phyloP scores from a whole-genome alignment of 2,888 invertebrate genomes.

The Brenthis daphne region DNA sequence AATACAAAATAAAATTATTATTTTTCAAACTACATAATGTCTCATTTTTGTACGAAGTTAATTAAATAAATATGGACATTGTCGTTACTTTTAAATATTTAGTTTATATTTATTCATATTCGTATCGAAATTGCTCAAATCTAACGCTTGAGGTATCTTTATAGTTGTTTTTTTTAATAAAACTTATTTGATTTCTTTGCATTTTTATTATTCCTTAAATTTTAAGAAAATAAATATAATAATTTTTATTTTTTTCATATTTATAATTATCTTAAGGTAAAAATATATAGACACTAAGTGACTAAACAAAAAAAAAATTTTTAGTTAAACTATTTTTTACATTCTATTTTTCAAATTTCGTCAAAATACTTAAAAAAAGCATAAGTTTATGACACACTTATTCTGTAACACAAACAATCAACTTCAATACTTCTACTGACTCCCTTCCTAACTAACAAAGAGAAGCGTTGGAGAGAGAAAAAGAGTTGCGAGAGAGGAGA shows the following conservation, averaged over 20 bases:
- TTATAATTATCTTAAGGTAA: too few relatives aligned
- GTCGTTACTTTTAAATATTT: neutral
- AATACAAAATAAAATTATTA: neutral
- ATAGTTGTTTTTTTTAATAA: conserved; percentile 10
- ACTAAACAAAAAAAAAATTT: neutral
- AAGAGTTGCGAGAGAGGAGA: conserved; percentile 64
- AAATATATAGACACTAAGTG: too few relatives aligned
- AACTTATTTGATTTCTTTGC: neutral
- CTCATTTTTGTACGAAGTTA: conserved; percentile 7
- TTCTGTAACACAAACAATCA: conserved; percentile 8
- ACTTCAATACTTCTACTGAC: conserved; percentile 44
- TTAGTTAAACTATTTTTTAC: neutral
- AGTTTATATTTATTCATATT: neutral
- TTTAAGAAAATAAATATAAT: neutral
- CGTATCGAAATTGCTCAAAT: conserved; percentile 9
- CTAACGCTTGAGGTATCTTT: conserved; percentile 16
- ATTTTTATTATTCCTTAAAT: neutral
- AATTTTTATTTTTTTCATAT: too few relatives aligned
- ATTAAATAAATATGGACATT: neutral
- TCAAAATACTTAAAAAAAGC: neutral
- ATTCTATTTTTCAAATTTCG: conserved; percentile 2
- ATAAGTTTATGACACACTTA: conserved; percentile 19
- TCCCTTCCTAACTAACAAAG: conserved; percentile 55
- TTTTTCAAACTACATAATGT: neutral
- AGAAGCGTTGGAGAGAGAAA: conserved; percentile 76